Evolutionary conservation across 2,113 vertebrate species (phyloP).

Genomic region (Mastomys coucha): DNA sequence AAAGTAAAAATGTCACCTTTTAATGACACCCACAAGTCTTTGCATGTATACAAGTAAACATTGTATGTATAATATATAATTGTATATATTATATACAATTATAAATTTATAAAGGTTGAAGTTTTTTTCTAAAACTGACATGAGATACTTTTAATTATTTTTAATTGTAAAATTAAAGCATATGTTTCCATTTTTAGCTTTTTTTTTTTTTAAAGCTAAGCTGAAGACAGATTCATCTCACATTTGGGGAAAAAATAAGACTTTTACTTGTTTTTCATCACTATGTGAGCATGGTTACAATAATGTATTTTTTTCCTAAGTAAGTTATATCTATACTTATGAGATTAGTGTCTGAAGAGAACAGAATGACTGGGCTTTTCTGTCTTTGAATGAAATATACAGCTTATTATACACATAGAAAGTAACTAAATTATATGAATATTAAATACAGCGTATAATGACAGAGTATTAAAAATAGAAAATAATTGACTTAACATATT

Average conservation of each 20-base stretch:
- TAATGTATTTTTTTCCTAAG: neutral
- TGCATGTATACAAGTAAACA: too few species aligned
- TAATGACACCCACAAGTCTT: neutral
- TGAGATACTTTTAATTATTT: conserved; percentile 41
- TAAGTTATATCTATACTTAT: neutral
- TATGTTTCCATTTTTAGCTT: neutral
- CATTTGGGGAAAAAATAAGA: neutral
- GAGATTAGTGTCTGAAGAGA: neutral
- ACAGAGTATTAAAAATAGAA: neutral
- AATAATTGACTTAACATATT: neutral
- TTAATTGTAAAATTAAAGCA: conserved; percentile 18
- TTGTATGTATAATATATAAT: neutral
- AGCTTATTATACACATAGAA: neutral
- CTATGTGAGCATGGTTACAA: neutral
- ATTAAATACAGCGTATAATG: neutral
- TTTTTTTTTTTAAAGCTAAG: neutral
- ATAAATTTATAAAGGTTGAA: neutral
- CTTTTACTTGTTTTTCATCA: neutral
- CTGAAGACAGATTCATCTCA: neutral
- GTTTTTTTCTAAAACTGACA: neutral
- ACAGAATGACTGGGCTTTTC: neutral
- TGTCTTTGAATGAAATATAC: neutral
- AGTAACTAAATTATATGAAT: neutral
- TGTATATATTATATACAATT: neutral
- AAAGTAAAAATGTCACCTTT: conserved; percentile 2